These are phyloP conservation scores for Eleginops maclovinus DNA, from an alignment of 2,113 vertebrate genomes.

Conservation along the genomic window DNA sequence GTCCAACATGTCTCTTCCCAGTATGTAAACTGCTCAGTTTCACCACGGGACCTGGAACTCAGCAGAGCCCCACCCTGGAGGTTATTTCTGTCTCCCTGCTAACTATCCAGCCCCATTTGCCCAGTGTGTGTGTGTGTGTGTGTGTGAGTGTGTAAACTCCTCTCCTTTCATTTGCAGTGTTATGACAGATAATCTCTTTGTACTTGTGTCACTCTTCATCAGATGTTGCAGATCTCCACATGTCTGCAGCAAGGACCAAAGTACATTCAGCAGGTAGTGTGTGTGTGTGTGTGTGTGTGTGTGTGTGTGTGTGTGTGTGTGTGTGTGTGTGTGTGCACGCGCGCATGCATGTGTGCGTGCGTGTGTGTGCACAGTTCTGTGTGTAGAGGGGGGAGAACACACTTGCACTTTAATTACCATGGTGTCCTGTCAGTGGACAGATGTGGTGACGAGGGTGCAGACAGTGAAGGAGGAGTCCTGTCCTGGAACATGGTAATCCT, in stretches of 20 bases:
- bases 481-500: neutral
- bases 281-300: neutral
- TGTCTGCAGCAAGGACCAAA: neutral
- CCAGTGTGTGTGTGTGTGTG: neutral
- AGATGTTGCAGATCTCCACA: neutral
- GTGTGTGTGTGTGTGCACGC: neutral
- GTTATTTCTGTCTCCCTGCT: constrained; percentile 65
- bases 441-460: constrained; percentile 76
- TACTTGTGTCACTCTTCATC: constrained; percentile 12
- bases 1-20: constrained; percentile 35
- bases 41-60: constrained; percentile 31
- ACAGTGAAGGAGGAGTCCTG: constrained; percentile 52
- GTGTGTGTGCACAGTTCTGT: neutral
- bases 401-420: constrained; percentile 76
- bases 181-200: constrained; percentile 15
- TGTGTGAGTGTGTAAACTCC: no score
- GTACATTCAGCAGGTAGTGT: neutral
- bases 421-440: constrained; percentile 60
- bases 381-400: neutral
- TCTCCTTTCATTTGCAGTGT: neutral
- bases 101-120: constrained; percentile 28
- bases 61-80: constrained; percentile 59
- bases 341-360: neutral
- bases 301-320: neutral
- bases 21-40: constrained; percentile 52